These are phyloP conservation scores for Drosophila infuscata DNA, from an alignment of 2,888 invertebrate genomes.

Conservation along the genomic window DNA sequence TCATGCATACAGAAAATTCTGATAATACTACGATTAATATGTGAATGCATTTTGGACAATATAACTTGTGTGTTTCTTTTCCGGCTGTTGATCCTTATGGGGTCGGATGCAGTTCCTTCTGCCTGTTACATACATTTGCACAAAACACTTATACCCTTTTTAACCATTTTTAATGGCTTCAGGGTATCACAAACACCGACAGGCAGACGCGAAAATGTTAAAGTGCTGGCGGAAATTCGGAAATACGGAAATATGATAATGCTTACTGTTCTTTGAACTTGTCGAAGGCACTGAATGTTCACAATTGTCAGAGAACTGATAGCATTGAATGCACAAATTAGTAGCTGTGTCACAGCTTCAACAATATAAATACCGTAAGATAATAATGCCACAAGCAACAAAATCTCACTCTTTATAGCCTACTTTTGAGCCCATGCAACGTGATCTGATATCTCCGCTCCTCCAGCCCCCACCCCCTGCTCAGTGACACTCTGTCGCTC, in stretches of 20 bases:
- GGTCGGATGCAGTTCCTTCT: background rate
- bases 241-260: conserved; percentile 60
- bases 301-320: conserved; percentile 12
- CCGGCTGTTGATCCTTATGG: background rate
- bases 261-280: conserved; percentile 44
- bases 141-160: background rate
- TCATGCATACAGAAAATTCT: background rate
- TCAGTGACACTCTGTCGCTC: background rate
- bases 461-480: background rate
- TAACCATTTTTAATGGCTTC: background rate
- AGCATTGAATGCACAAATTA: conserved; percentile 48
- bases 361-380: conserved; percentile 52
- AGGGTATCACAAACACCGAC: conserved; percentile 42
- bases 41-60: background rate
- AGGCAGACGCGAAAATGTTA: conserved; percentile 49
- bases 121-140: background rate
- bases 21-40: background rate
- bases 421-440: conserved; percentile 34
- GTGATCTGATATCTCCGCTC: background rate
- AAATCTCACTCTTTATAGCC: conserved; percentile 40
- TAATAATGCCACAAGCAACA: conserved; percentile 63
- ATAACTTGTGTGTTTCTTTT: background rate
- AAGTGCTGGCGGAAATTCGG: conserved; percentile 59
- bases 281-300: conserved; percentile 6
- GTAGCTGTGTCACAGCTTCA: background rate